These are phyloP conservation scores for Prochilodus magdalenae DNA, from an alignment of 2,113 vertebrate species.

Conservation along the genomic window DNA sequence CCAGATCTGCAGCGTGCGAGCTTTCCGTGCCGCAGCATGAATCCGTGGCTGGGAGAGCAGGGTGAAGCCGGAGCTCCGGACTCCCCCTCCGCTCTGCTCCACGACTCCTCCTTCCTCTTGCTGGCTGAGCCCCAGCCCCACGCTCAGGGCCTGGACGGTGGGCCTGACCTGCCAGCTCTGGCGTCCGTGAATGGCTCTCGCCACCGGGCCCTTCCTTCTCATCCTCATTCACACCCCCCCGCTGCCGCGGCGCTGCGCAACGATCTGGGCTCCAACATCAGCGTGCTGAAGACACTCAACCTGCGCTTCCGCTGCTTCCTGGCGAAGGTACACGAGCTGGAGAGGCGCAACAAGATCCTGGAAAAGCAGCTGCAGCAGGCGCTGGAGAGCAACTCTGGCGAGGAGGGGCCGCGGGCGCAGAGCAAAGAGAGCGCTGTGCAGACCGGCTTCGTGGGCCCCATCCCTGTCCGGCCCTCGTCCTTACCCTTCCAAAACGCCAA, in stretches of 20 bases:
- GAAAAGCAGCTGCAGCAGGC: slow-evolving; percentile 95
- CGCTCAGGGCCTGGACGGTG: not conserved
- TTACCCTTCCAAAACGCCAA: slow-evolving; percentile 78
- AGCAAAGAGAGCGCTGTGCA: slow-evolving; percentile 88
- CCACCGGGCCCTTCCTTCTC: slow-evolving; percentile 62
- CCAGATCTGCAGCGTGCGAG: slow-evolving; percentile 83
- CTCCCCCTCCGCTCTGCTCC: slow-evolving; percentile 77
- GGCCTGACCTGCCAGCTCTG: not conserved
- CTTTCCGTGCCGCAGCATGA: slow-evolving; percentile 85
- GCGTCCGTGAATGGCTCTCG: slow-evolving; percentile 14
- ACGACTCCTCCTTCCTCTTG: slow-evolving; percentile 79
- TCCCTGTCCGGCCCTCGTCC: slow-evolving; percentile 78
- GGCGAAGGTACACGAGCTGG: slow-evolving; percentile 95
- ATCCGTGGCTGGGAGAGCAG: slow-evolving; percentile 86
- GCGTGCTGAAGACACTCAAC: slow-evolving; percentile 93
- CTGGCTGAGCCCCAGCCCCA: slow-evolving; percentile 59
- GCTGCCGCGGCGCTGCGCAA: slow-evolving; percentile 94
- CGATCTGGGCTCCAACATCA: slow-evolving; percentile 97
- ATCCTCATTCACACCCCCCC: slow-evolving; percentile 68
- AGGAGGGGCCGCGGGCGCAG: slow-evolving; percentile 32
- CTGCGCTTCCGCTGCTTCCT: slow-evolving; percentile 94
- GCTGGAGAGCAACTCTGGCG: slow-evolving; percentile 77
- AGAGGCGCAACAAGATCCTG: slow-evolving; percentile 92
- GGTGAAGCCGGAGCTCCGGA: slow-evolving; percentile 70
- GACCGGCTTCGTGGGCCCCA: slow-evolving; percentile 87